phyloP scores from a whole-genome alignment of 2,888 invertebrate species.

The Cremastinae sp. region DNA sequence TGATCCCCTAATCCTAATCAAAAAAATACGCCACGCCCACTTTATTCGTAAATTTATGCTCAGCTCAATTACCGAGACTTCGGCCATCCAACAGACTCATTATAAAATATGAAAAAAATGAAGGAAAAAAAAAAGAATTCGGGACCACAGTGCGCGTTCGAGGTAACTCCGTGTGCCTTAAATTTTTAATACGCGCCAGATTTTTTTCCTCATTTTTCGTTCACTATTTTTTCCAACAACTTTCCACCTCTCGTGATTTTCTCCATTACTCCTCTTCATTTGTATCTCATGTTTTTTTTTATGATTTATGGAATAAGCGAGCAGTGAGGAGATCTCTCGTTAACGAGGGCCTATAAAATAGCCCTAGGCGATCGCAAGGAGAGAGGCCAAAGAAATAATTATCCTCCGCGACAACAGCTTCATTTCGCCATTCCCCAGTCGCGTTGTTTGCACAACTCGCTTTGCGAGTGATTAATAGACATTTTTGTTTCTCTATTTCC shows the following conservation, averaged over 20 bases:
- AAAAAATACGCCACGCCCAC: slow-evolving; percentile 64
- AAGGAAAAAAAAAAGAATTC: slow-evolving; percentile 23
- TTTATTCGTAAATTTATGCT: slow-evolving; percentile 67
- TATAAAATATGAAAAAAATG: slow-evolving; percentile 31
- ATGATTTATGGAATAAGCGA: slow-evolving; percentile 60
- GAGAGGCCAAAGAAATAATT: slow-evolving; percentile 46
- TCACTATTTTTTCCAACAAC: slow-evolving; percentile 35
- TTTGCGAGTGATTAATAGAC: slow-evolving; percentile 9
- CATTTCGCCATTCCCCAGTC: slow-evolving; percentile 38
- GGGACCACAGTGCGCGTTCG: slow-evolving; percentile 55
- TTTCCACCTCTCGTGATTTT: slow-evolving; percentile 53
- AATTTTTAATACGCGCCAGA: slow-evolving; percentile 29
- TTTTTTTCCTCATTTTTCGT: slow-evolving; percentile 42
- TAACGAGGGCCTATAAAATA: slow-evolving; percentile 52
- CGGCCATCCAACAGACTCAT: slow-evolving; percentile 56
- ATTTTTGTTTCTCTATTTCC: neutral
- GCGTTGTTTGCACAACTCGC: neutral
- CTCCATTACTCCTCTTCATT: slow-evolving; percentile 28
- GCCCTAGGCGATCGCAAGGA: slow-evolving; percentile 47
- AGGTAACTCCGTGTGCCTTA: slow-evolving; percentile 34
- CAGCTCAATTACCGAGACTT: slow-evolving; percentile 64
- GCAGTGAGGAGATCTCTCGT: slow-evolving; percentile 56
- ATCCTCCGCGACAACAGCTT: slow-evolving; percentile 60
- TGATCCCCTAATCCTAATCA: slow-evolving; percentile 60
- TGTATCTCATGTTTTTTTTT: slow-evolving; percentile 46